phyloP scores from a whole-genome alignment of 2,888 invertebrate genomes.

The Dasypogon diadema region DNA sequence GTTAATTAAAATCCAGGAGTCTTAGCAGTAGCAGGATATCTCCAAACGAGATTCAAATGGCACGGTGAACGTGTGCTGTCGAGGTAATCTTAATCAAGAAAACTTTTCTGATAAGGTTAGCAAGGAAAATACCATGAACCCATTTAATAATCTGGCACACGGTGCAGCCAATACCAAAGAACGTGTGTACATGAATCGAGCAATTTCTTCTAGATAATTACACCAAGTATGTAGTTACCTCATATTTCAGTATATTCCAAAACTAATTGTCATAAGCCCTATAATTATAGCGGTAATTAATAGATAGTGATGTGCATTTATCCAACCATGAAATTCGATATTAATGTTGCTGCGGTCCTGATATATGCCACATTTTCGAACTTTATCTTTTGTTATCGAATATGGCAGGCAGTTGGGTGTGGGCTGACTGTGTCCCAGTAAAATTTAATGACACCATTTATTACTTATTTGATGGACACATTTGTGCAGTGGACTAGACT shows the following conservation, averaged over 20 bases:
- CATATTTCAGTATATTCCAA: conserved; percentile 42
- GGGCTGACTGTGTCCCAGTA: not conserved
- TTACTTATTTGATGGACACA: conserved; percentile 13
- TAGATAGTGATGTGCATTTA: conserved; percentile 47
- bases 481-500: too few relatives aligned
- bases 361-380: conserved; percentile 28
- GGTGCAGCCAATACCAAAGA: not conserved
- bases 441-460: conserved; percentile 29
- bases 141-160: not conserved
- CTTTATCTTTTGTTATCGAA: conserved; percentile 34
- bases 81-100: conserved; percentile 6
- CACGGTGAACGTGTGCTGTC: not conserved
- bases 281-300: conserved; percentile 46
- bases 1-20: not conserved
- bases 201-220: conserved; percentile 44
- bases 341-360: conserved; percentile 49
- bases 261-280: conserved; percentile 47
- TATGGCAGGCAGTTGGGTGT: not conserved
- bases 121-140: not conserved
- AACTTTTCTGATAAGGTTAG: conserved; percentile 30
- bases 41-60: not conserved
- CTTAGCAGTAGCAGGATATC: not conserved
- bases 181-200: conserved; percentile 9
- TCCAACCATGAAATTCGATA: conserved; percentile 54
- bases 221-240: conserved; percentile 41